Conservation (phyloP, 2,797 vertebrate genomes). For the Lacerta bilineata region DNA sequence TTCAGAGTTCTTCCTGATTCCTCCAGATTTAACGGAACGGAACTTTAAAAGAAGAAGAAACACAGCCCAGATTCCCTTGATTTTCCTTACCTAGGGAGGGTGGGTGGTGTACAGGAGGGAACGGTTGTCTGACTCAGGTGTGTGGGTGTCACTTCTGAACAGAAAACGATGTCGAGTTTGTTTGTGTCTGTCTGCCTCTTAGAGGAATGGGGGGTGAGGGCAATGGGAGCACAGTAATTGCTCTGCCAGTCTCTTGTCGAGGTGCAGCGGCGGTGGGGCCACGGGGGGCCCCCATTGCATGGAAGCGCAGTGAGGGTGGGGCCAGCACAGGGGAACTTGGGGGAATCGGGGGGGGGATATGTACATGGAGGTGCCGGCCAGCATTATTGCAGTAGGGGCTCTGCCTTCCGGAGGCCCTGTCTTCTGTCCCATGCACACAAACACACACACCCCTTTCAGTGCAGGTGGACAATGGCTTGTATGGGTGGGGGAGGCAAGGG, state of each 20-base stretch:
- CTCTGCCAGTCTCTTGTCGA: slow-evolving; percentile 35
- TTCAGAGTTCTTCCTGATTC: background rate
- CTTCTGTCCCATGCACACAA: slow-evolving; percentile 41
- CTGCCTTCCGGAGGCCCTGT: slow-evolving; percentile 34
- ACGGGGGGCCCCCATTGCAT: slow-evolving; percentile 7
- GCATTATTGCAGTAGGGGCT: slow-evolving; percentile 53
- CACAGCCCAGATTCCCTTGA: slow-evolving; percentile 67
- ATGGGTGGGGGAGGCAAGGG: slow-evolving; percentile 9
- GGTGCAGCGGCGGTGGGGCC: background rate
- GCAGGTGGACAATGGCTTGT: slow-evolving; percentile 55
- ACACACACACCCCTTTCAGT: slow-evolving; percentile 38
- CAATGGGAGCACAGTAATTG: slow-evolving; percentile 36
- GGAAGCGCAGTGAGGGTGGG: slow-evolving; percentile 40
- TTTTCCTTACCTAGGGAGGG: slow-evolving; percentile 45
- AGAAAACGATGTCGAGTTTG: background rate
- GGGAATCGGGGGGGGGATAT: slow-evolving; percentile 1
- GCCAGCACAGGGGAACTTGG: slow-evolving; percentile 16
- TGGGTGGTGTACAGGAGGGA: slow-evolving; percentile 55
- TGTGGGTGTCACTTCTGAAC: background rate
- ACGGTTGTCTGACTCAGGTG: background rate
- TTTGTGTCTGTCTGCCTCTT: background rate
- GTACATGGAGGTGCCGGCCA: slow-evolving; percentile 51
- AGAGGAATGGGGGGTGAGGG: background rate
- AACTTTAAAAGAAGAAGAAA: background rate
- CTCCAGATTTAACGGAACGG: background rate